Evolutionary conservation across 2,888 invertebrate genomes (phyloP).

Genomic region (Polydrusus tereticollis): DNA sequence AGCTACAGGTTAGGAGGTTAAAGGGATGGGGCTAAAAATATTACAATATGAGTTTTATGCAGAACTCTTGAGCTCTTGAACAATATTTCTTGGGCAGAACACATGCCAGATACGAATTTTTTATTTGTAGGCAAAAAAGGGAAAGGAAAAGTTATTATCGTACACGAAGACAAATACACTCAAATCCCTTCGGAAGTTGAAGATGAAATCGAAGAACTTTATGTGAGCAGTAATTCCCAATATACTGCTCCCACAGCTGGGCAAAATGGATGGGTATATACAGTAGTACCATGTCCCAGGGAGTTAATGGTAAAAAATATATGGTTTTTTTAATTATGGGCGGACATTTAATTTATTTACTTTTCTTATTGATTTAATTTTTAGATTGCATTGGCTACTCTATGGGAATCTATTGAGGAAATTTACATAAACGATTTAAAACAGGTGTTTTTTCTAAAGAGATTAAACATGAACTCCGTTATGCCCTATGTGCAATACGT

Average conservation of each 20-base stretch:
- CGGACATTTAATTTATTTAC: no score
- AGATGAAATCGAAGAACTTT: slow-evolving; percentile 51
- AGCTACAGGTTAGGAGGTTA: no score
- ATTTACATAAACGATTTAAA: slow-evolving; percentile 70
- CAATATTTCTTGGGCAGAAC: no score
- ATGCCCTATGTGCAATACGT: slow-evolving; percentile 72
- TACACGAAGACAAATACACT: slow-evolving; percentile 59
- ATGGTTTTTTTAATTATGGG: no score
- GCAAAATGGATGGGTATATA: slow-evolving; percentile 64
- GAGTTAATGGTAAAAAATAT: slow-evolving; percentile 41
- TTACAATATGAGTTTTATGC: no score
- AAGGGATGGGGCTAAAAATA: no score
- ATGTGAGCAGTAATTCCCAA: slow-evolving; percentile 6
- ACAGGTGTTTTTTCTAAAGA: slow-evolving; percentile 69
- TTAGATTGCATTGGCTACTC: slow-evolving; percentile 60
- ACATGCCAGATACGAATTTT: no score
- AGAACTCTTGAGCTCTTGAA: no score
- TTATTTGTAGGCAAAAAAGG: slow-evolving; percentile 37
- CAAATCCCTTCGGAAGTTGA: slow-evolving; percentile 60
- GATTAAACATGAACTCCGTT: slow-evolving; percentile 70
- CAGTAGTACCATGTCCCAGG: slow-evolving; percentile 60
- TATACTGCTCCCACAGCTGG: slow-evolving; percentile 58
- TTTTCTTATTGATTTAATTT: slow-evolving; percentile 40
- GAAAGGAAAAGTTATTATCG: slow-evolving; percentile 50
- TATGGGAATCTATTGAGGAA: slow-evolving; percentile 68